These are phyloP conservation scores for Coccyzus lansbergi DNA, from an alignment of 2,797 vertebrate genomes.

Conservation along the genomic window DNA sequence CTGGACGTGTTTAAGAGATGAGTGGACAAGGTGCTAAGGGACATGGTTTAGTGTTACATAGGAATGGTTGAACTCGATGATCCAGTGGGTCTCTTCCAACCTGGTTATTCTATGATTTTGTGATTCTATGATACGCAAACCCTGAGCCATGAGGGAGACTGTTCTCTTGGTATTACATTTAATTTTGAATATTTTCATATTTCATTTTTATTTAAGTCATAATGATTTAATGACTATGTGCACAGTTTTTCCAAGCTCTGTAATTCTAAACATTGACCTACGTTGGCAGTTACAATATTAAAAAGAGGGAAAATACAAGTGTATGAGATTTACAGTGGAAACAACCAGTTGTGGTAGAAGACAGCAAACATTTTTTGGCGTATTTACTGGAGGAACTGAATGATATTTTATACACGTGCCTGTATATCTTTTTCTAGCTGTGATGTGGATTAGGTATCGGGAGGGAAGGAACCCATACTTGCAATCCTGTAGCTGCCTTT, in stretches of 20 bases:
- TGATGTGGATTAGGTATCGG: background rate
- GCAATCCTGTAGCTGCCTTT: background rate
- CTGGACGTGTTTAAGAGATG: no score
- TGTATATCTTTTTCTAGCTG: slow-evolving; percentile 33
- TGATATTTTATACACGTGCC: background rate
- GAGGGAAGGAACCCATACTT: background rate
- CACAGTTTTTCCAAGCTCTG: background rate
- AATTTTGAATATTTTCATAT: no score
- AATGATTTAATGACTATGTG: background rate
- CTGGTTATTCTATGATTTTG: no score
- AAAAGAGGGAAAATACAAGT: background rate
- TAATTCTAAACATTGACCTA: background rate
- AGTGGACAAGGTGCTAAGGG: no score
- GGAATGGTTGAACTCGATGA: no score
- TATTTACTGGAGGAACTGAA: slow-evolving; percentile 14
- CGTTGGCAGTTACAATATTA: background rate
- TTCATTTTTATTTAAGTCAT: background rate
- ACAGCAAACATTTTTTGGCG: background rate
- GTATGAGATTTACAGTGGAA: background rate
- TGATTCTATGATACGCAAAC: background rate
- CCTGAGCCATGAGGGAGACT: background rate
- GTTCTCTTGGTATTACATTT: background rate
- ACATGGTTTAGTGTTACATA: no score
- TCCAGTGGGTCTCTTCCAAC: no score
- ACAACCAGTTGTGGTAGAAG: background rate